Percentiles rank a stretch among this genome's conserved stretches.
phyloP scores from a whole-genome alignment of 2,888 invertebrate genomes.

The Thalpophila matura region DNA sequence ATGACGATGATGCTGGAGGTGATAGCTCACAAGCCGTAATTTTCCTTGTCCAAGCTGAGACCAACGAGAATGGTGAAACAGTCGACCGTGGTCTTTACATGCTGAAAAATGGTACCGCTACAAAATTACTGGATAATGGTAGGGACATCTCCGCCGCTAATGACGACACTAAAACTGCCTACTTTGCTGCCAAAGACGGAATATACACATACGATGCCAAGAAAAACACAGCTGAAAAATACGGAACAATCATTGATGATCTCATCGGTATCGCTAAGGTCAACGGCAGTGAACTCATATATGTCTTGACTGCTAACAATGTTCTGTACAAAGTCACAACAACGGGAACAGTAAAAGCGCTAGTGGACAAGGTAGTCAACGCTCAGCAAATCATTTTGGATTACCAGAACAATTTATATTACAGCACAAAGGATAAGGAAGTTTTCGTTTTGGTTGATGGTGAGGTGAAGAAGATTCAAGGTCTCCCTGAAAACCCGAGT shows the following conservation, averaged over 20 bases:
- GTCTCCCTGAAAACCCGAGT: constrained; percentile 70
- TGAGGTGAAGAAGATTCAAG: constrained; percentile 71
- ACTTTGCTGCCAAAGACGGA: constrained; percentile 75
- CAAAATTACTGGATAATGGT: constrained; percentile 70
- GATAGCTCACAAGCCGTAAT: constrained; percentile 20
- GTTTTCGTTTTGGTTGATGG: constrained; percentile 67
- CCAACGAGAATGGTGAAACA: constrained; percentile 54
- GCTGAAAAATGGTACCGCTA: constrained; percentile 60
- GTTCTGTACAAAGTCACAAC: constrained; percentile 77
- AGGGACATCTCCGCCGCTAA: constrained; percentile 68
- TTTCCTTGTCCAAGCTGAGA: constrained; percentile 72
- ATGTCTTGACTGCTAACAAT: constrained; percentile 74
- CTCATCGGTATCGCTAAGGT: constrained; percentile 72
- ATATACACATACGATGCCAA: constrained; percentile 70
- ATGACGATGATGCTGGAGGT: constrained; percentile 39
- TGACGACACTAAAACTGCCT: constrained; percentile 67
- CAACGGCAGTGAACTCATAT: constrained; percentile 72
- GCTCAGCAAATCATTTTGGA: constrained; percentile 78
- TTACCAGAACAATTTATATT: constrained; percentile 76
- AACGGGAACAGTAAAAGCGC: constrained; percentile 73
- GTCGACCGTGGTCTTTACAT: constrained; percentile 70
- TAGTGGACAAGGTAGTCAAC: constrained; percentile 68
- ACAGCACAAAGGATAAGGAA: constrained; percentile 69
- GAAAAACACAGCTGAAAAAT: constrained; percentile 70
- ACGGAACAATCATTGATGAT: constrained; percentile 73